Conservation (phyloP, 2,113 vertebrate species). For the Carettochelys insculpta region DNA sequence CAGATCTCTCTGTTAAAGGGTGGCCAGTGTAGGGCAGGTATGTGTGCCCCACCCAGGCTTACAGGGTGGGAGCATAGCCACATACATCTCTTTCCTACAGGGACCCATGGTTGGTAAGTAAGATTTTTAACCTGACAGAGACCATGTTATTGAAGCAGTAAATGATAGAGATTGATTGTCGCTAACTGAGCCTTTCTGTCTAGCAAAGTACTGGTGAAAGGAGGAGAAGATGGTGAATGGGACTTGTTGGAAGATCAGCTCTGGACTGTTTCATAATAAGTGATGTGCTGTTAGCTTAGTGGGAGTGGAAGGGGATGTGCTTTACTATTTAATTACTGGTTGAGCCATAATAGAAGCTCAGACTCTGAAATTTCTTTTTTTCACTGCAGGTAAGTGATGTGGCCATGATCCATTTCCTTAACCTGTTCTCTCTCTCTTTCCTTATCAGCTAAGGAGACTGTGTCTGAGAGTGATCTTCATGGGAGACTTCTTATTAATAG, state of each 20-base stretch:
- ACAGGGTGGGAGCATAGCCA: not conserved
- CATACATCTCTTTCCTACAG: not conserved
- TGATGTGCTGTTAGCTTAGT: not conserved
- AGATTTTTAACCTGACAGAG: not conserved
- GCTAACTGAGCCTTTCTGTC: not conserved
- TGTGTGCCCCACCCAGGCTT: not conserved
- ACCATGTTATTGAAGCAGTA: not conserved
- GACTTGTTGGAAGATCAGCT: not conserved
- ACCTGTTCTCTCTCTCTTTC: conserved; percentile 46
- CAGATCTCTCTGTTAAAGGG: not conserved
- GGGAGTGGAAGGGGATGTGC: not conserved
- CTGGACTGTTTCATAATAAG: not conserved
- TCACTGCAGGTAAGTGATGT: not conserved
- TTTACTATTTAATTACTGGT: not conserved
- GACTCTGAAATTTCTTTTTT: not conserved
- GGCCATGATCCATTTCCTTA: conserved; percentile 8
- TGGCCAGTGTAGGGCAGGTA: not conserved
- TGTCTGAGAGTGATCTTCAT: conserved; percentile 76
- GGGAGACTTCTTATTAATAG: conserved; percentile 90
- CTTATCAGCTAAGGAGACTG: conserved; percentile 79
- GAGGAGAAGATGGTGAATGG: fast-evolving
- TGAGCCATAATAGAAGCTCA: not conserved
- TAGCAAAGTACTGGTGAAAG: not conserved
- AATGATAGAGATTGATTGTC: not conserved
- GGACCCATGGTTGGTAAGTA: not conserved